Conservation (phyloP, 2,888 invertebrate genomes). For the Pseudoips prasinana region DNA sequence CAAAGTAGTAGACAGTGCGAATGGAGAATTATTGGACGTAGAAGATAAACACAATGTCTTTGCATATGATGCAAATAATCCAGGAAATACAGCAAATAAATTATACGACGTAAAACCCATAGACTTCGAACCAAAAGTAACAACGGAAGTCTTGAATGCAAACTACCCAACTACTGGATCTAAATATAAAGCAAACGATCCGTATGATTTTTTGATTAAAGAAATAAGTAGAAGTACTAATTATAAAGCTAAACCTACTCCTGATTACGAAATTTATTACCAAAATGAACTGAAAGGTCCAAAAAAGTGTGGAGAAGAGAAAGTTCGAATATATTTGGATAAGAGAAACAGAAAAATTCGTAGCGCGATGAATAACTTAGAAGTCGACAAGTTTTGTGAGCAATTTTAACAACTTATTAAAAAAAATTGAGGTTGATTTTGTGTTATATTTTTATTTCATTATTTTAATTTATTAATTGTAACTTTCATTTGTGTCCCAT, state of each 20-base stretch:
- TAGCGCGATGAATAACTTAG: slow-evolving; percentile 28
- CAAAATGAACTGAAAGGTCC: slow-evolving; percentile 51
- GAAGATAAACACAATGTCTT: neutral
- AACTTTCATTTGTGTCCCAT: slow-evolving; percentile 28
- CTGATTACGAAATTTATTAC: slow-evolving; percentile 58
- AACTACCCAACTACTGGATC: slow-evolving; percentile 3
- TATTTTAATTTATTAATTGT: slow-evolving; percentile 33
- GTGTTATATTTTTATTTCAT: slow-evolving; percentile 27
- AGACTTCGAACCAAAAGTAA: slow-evolving; percentile 14
- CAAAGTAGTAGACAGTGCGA: slow-evolving; percentile 40
- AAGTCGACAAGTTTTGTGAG: slow-evolving; percentile 42
- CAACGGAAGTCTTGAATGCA: slow-evolving; percentile 14
- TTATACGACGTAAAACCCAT: slow-evolving; percentile 13
- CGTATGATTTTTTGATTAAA: slow-evolving; percentile 23
- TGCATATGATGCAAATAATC: neutral
- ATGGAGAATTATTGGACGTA: slow-evolving; percentile 11
- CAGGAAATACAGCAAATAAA: slow-evolving; percentile 5
- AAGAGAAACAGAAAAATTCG: slow-evolving; percentile 52
- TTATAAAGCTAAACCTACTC: slow-evolving; percentile 27
- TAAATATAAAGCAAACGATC: slow-evolving; percentile 19
- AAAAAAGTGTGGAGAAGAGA: slow-evolving; percentile 54
- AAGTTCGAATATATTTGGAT: slow-evolving; percentile 56
- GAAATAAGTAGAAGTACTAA: slow-evolving; percentile 14
- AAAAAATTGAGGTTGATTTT: slow-evolving; percentile 20
- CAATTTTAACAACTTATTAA: slow-evolving; percentile 20